These are phyloP conservation scores for Jacana jacana DNA, from an alignment of 2,113 vertebrate genomes.

Conservation along the genomic window DNA sequence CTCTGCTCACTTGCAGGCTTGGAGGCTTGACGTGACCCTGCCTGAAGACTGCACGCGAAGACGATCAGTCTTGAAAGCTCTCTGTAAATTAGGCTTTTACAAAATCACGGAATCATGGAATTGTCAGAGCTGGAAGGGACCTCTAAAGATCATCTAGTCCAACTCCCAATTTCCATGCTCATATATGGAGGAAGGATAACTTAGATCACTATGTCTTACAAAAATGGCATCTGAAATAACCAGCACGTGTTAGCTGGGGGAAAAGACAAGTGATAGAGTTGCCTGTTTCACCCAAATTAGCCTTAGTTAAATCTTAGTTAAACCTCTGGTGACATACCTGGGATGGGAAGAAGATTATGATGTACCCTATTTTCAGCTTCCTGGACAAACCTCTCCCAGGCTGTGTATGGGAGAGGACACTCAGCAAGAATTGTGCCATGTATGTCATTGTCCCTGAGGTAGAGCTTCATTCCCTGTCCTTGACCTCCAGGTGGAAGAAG, in stretches of 20 bases:
- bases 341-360: background rate
- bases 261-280: background rate
- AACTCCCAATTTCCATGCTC: background rate
- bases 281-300: background rate
- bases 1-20: background rate
- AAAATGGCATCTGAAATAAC: background rate
- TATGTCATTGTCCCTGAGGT: background rate
- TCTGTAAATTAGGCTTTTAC: background rate
- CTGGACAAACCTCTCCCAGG: background rate
- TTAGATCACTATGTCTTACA: background rate
- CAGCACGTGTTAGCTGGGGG: background rate
- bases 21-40: background rate
- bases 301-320: background rate
- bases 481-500: background rate
- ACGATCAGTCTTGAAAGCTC: background rate
- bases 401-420: background rate
- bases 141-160: too few relatives aligned
- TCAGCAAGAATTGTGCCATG: background rate
- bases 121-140: too few relatives aligned
- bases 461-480: background rate
- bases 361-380: background rate
- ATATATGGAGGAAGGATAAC: background rate
- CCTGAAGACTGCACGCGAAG: background rate
- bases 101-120: too few relatives aligned
- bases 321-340: background rate